Evolutionary conservation across 2,113 vertebrate genomes (phyloP).

Genomic region (Engraulis encrasicolus): DNA sequence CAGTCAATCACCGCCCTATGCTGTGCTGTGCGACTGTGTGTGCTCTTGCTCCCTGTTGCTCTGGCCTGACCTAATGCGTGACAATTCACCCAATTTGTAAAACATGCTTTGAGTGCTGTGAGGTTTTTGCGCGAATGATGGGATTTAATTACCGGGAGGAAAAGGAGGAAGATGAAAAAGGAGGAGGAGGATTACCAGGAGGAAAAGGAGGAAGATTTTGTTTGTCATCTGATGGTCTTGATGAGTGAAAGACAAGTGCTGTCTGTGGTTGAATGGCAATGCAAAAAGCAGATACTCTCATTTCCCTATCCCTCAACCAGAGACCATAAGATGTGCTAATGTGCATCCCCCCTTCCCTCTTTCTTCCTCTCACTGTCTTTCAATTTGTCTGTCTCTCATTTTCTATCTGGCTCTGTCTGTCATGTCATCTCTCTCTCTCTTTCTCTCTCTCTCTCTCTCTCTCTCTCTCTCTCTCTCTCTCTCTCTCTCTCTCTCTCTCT

Average conservation of each 20-base stretch:
- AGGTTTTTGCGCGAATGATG: not conserved
- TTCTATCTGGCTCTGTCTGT: no score
- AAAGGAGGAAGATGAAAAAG: constrained; percentile 14
- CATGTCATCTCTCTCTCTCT: not conserved
- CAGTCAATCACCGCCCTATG: not conserved
- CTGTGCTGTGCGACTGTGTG: no score
- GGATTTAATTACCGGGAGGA: not conserved
- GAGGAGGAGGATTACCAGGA: no score
- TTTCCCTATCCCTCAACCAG: not conserved
- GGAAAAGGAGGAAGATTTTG: constrained; percentile 7
- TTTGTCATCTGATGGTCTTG: constrained; percentile 10
- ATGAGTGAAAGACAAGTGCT: constrained; percentile 9
- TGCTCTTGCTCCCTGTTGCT: no score
- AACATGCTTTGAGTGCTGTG: constrained; percentile 17
- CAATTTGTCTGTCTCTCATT: no score
- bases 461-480: constrained; percentile 30
- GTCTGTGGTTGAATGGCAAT: constrained; percentile 12
- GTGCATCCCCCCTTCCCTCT: not conserved
- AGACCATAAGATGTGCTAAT: not conserved
- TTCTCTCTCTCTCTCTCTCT: constrained; percentile 13
- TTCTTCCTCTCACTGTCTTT: constrained; percentile 24
- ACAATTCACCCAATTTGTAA: constrained; percentile 31
- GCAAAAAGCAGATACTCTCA: constrained; percentile 4
- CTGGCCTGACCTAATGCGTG: constrained; percentile 16
- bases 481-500: constrained; percentile 3